Conservation (phyloP, 2,888 invertebrate species). For the Andrena minutula region DNA sequence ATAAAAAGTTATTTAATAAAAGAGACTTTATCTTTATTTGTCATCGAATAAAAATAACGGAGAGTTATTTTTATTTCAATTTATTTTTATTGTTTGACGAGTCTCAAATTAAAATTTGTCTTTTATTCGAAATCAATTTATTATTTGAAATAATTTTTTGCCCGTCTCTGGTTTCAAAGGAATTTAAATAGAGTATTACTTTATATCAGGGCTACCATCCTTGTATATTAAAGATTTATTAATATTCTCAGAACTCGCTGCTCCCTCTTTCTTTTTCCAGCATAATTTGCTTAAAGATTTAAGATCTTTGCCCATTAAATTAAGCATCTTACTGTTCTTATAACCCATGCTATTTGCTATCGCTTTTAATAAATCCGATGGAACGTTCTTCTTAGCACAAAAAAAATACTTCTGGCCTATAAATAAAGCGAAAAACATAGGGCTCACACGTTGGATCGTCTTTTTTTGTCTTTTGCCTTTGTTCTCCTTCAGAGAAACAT, state of each 20-base stretch:
- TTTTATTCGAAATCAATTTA: too few relatives aligned
- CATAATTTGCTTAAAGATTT: conserved; percentile 76
- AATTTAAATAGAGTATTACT: conserved; percentile 48
- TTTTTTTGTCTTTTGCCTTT: neutral
- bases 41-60: too few relatives aligned
- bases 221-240: conserved; percentile 35
- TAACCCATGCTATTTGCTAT: conserved; percentile 71
- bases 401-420: conserved; percentile 77
- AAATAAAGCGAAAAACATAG: conserved; percentile 75
- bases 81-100: too few relatives aligned
- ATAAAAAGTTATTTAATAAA: too few relatives aligned
- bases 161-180: conserved; percentile 3
- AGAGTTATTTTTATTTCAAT: too few relatives aligned
- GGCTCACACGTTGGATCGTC: conserved; percentile 21
- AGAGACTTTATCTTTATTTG: too few relatives aligned
- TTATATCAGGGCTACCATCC: conserved; percentile 44
- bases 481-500: conserved; percentile 68
- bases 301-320: conserved; percentile 76
- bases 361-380: conserved; percentile 57
- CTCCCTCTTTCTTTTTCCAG: conserved; percentile 56
- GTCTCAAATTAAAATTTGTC: too few relatives aligned
- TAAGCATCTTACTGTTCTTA: conserved; percentile 62
- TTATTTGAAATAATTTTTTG: too few relatives aligned
- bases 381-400: conserved; percentile 67
- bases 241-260: conserved; percentile 42